Conservation (phyloP, 2,888 invertebrate species). For the Teleiodes luculella region DNA sequence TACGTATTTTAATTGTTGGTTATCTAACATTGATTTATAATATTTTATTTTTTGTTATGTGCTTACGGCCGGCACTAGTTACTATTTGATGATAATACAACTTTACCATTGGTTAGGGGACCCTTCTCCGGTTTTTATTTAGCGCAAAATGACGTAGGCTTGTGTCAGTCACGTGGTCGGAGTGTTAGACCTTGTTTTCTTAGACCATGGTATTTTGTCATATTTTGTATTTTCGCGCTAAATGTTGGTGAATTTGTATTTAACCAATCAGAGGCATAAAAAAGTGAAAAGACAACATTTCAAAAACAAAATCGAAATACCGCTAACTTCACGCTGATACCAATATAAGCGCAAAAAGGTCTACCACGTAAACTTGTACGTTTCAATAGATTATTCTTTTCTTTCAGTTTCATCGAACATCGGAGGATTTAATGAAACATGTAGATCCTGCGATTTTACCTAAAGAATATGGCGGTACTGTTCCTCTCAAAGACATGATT, state of each 20-base stretch:
- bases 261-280: background rate
- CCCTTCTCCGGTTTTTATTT: no score
- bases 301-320: background rate
- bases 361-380: constrained; percentile 16
- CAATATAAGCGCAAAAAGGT: constrained; percentile 8
- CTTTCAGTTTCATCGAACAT: constrained; percentile 84
- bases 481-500: constrained; percentile 89
- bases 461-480: constrained; percentile 92
- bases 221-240: background rate
- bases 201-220: no score
- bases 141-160: no score
- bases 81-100: no score
- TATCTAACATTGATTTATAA: background rate
- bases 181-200: no score
- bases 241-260: background rate
- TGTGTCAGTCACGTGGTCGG: no score
- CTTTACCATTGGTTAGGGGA: no score
- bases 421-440: constrained; percentile 84
- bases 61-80: no score
- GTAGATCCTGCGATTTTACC: constrained; percentile 88
- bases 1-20: background rate
- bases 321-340: constrained; percentile 18
- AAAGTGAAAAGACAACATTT: background rate
- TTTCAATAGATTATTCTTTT: constrained; percentile 16
- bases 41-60: no score